These are phyloP conservation scores for Phortica okadai DNA, from an alignment of 2,888 invertebrate species.

Conservation along the genomic window DNA sequence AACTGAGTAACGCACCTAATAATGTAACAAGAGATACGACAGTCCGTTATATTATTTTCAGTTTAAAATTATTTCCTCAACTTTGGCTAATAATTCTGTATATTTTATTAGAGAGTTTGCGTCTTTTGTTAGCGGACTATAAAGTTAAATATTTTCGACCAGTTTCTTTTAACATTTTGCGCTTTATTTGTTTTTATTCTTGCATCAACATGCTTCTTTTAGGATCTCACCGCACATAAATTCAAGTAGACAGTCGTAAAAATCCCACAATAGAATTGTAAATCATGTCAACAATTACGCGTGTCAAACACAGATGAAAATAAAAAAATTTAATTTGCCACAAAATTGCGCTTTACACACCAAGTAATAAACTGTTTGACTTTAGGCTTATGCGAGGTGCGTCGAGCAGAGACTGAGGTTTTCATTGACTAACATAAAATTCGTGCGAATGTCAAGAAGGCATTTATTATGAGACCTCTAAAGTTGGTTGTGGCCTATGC, in stretches of 20 bases:
- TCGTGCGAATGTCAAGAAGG: not conserved
- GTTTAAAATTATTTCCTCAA: too few relatives aligned
- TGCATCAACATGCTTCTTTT: not conserved
- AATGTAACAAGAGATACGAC: too few relatives aligned
- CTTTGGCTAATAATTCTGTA: too few relatives aligned
- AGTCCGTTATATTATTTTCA: too few relatives aligned
- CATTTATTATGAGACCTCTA: not conserved
- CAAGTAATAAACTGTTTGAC: constrained; percentile 41
- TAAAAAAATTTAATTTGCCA: constrained; percentile 46
- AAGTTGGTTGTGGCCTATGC: too few relatives aligned
- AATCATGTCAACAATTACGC: constrained; percentile 66
- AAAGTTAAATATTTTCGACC: not conserved
- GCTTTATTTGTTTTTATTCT: not conserved
- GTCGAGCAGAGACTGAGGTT: too few relatives aligned
- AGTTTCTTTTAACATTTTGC: not conserved
- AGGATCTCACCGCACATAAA: not conserved
- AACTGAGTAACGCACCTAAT: too few relatives aligned
- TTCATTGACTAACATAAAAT: not conserved
- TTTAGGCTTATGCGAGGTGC: constrained; percentile 19
- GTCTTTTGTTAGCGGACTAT: too few relatives aligned
- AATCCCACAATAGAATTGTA: constrained; percentile 48
- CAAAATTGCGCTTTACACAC: not conserved
- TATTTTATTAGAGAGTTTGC: too few relatives aligned
- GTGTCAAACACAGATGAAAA: constrained; percentile 46
- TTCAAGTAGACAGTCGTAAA: constrained; percentile 22